phyloP scores from a whole-genome alignment of 2,888 invertebrate species.

The Catocala nupta region DNA sequence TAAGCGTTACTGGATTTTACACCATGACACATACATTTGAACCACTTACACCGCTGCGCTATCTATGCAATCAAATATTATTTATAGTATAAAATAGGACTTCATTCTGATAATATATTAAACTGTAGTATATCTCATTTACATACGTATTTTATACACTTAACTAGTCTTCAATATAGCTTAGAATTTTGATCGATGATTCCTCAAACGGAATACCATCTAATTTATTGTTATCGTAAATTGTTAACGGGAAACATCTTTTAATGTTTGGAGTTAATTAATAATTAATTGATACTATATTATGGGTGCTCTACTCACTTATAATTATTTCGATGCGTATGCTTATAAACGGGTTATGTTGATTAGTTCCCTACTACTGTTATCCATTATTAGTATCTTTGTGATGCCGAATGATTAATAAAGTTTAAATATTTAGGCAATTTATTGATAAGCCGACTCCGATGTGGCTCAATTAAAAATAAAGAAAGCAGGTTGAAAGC shows the following conservation, averaged over 20 bases:
- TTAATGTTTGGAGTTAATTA: slow-evolving; percentile 16
- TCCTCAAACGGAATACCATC: neutral
- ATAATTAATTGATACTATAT: slow-evolving; percentile 29
- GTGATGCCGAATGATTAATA: neutral
- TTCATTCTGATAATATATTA: too few species aligned
- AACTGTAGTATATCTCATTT: too few species aligned
- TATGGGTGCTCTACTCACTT: slow-evolving; percentile 14
- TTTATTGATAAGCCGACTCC: neutral
- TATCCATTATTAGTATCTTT: slow-evolving; percentile 2
- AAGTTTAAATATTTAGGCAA: neutral
- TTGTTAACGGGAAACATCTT: slow-evolving; percentile 23
- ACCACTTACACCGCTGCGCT: too few species aligned
- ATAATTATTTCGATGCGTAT: slow-evolving; percentile 1
- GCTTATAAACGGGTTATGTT: slow-evolving; percentile 31
- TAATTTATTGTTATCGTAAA: slow-evolving; percentile 24
- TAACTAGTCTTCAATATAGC: neutral
- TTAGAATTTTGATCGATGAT: slow-evolving; percentile 2
- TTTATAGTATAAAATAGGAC: too few species aligned
- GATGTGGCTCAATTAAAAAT: too few species aligned
- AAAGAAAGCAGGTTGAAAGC: too few species aligned
- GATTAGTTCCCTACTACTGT: slow-evolving; percentile 14
- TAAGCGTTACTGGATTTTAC: too few species aligned
- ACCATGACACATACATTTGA: too few species aligned
- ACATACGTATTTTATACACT: slow-evolving; percentile 1
- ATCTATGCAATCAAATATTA: too few species aligned